phyloP scores from a whole-genome alignment of 2,888 invertebrate species.

The Andrena chrysosceles region DNA sequence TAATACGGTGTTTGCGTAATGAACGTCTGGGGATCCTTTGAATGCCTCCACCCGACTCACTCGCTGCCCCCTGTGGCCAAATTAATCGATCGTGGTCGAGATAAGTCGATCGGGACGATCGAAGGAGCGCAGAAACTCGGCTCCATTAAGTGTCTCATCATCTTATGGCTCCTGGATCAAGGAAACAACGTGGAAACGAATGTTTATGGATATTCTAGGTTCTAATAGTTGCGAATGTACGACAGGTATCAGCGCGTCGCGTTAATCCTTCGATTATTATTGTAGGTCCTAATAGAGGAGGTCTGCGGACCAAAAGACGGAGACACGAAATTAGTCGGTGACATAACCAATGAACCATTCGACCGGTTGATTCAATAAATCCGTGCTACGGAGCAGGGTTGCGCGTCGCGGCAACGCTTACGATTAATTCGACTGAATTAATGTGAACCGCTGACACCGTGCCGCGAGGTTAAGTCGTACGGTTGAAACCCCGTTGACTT shows the following conservation, averaged over 20 bases:
- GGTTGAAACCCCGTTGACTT: slow-evolving; percentile 53
- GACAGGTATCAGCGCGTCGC: not conserved
- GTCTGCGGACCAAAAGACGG: slow-evolving; percentile 28
- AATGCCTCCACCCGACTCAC: not conserved
- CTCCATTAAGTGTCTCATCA: too few relatives aligned
- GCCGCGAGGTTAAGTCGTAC: slow-evolving; percentile 75
- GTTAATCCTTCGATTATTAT: not conserved
- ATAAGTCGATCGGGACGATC: not conserved
- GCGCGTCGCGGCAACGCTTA: slow-evolving; percentile 77
- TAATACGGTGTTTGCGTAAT: slow-evolving; percentile 69
- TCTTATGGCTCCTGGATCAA: too few relatives aligned
- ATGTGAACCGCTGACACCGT: slow-evolving; percentile 81
- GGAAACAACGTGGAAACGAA: too few relatives aligned
- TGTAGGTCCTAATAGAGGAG: not conserved
- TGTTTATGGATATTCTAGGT: too few relatives aligned
- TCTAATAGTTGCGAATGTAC: too few relatives aligned
- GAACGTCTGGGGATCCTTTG: slow-evolving; percentile 54
- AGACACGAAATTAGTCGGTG: slow-evolving; percentile 66
- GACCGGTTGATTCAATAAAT: slow-evolving; percentile 84
- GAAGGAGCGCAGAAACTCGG: too few relatives aligned
- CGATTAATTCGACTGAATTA: slow-evolving; percentile 84
- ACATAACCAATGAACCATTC: slow-evolving; percentile 81
- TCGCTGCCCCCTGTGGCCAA: not conserved
- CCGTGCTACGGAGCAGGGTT: slow-evolving; percentile 80
- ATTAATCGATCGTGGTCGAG: slow-evolving; percentile 26